Evolutionary conservation across 2,888 invertebrate species (phyloP), one percentile per base, ranked within the genome.

Genomic region (Rotaria magnacalcarata): DNA sequence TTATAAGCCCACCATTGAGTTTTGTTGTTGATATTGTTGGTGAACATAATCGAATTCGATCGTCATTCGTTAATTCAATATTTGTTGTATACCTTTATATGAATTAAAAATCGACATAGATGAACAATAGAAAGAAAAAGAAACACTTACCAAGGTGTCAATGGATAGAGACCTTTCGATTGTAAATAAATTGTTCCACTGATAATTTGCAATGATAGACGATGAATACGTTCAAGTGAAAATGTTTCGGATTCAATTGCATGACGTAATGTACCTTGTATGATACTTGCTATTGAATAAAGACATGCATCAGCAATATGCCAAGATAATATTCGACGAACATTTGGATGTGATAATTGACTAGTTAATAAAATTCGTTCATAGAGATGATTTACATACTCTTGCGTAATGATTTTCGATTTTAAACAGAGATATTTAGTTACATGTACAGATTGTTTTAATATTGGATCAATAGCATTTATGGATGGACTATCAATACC

Each of bases 121-220:
- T 19, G 3, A 54, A 21, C 21, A 21, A 54, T 7, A 21, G 10
- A 34, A 16, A 67, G 3, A 67, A 19, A 34, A 19, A 19, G 14
- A 67, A 41, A 52, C 14, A 50, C 3, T 19, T 67, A 67, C 80
- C 80, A 80, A 11, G 80, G 80, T 47, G 80, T 80, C 19, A 80
- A 80, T n/a, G 80, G 80, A 80, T 47, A 80, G 4, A 80, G n/a
- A 47, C 80, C 80, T 47, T 80, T 43, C 6, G 43, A 24, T 47
- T 80, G 80, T 80, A 80, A 80, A 47, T 80, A 80, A 14, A 80
- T 80, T 8, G 80, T 80, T n/a, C 80, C 80, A n/a, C n/a, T 80
- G 1, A 80, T 47, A 1, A 80, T 80, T 80, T 80, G 80, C 24
- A n/a, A 80, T 80, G 80, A 80, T n/a, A 80, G n/a, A 80, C 47